A percentile compares a stretch with the other conserved stretches of the same genome.
Evolutionary conservation across 1,140 invertebrate species (phyloP).

Genomic region (Ephestia elutella): DNA sequence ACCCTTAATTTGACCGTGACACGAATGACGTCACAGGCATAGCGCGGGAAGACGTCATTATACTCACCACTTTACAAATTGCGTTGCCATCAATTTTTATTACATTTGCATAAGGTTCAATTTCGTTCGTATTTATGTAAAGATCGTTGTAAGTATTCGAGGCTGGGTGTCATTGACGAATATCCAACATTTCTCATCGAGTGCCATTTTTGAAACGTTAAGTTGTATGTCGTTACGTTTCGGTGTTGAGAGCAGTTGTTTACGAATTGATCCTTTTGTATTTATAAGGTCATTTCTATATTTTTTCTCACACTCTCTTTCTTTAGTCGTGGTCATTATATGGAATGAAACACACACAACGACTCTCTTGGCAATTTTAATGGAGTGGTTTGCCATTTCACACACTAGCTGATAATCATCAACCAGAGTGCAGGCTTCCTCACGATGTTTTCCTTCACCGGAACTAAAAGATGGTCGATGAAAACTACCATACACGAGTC

Average conservation of each 20-base stretch:
- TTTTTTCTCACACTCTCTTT: no score
- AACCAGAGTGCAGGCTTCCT: no score
- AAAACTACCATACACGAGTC: no score
- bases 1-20: slow-evolving; percentile 14
- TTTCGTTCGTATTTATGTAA: neutral
- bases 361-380: no score
- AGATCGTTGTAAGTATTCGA: neutral
- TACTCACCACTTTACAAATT: neutral
- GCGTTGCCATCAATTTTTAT: neutral
- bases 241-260: neutral
- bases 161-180: slow-evolving; percentile 29
- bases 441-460: no score
- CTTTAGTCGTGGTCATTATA: no score
- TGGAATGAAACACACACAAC: no score
- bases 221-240: neutral
- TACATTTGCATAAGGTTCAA: slow-evolving; percentile 18
- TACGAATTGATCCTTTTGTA: neutral
- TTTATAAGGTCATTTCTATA: neutral
- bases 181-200: slow-evolving; percentile 28
- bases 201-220: slow-evolving; percentile 24
- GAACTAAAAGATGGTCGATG: no score
- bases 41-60: slow-evolving; percentile 15
- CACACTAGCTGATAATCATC: no score
- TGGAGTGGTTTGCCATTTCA: no score
- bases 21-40: slow-evolving; percentile 14